Evolutionary conservation across 1,140 invertebrate genomes (phyloP), one percentile per base, ranked within the genome.

Genomic region (Zaprionus davidi): DNA sequence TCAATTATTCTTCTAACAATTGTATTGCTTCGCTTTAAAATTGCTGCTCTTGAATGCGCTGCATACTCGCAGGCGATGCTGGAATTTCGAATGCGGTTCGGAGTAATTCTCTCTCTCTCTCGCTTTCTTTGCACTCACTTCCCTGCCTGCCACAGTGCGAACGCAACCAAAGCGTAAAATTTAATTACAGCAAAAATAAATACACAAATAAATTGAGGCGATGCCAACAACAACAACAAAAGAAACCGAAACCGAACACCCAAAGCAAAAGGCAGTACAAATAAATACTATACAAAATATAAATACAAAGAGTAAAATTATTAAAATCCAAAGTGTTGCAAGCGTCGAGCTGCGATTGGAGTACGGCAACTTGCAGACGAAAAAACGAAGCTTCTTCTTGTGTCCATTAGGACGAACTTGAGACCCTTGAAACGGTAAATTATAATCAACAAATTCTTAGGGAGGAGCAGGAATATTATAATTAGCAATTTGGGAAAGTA

Each of bases 161-260:
- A 51, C 53, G 46, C 70, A 80, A 78, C 36, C 80, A 88, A 88
- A 88, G 84, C 85, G 81, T 88, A 80, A 88, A 85, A 88, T 90
- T 88, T 88, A 88, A 88, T 88, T 88, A 88, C 81, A 73, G 71
- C 49, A 73, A 88, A 88, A 90, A 90, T 85, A 90, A 88, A 88
- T 88, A 85, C 63, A 77, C 79, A 90, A 81, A 88, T 58, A 82
- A 82, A 88, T 73, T 51, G 71, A 44, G 77, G 78, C 63, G 78
- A 71, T 77, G 64, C 66, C 72, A 87, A 82, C 67, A 68, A 70
- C 67, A 68, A 70, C 60, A 80, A 75, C 73, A 71, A 80, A 77
- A 76, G 58, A 81, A 83, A 82, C 69, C 76, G 58, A 71, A 26
- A 44, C 57, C 41, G 24, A 79, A 60, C 26, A 58, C 65, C 34